phyloP scores from a whole-genome alignment of 37 sponge, comb jelly and placozoan species.

The Bolinopsis microptera region DNA sequence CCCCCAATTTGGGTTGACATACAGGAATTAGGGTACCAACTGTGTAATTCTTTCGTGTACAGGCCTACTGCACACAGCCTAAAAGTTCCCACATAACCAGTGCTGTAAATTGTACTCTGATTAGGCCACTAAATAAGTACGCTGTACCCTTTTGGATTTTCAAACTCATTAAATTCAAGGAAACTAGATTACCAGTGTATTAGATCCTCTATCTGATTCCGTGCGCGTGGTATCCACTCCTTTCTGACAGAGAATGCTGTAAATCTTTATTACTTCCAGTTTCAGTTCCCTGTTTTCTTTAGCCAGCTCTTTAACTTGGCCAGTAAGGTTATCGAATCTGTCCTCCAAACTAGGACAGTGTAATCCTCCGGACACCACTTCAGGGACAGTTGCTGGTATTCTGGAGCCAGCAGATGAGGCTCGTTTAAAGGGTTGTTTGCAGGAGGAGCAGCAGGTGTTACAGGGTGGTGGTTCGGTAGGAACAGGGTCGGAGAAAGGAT shows the following conservation, averaged over 20 bases:
- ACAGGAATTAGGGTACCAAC: too few relatives aligned
- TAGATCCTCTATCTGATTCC: not conserved
- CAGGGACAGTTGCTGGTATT: not conserved
- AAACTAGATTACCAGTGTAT: not conserved
- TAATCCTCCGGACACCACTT: not conserved
- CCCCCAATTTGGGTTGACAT: too few relatives aligned
- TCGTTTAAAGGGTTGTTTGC: not conserved
- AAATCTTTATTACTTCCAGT: constrained; percentile 20
- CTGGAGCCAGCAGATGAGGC: not conserved
- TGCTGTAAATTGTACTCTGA: too few relatives aligned
- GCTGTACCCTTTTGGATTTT: too few relatives aligned
- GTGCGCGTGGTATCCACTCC: not conserved
- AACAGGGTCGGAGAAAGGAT: not conserved
- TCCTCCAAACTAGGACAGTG: not conserved
- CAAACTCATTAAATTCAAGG: too few relatives aligned
- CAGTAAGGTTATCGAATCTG: not conserved
- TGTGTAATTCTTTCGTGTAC: too few relatives aligned
- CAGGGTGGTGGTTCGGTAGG: not conserved
- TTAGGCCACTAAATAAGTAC: too few relatives aligned
- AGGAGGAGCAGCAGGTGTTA: not conserved
- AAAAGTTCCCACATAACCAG: too few relatives aligned
- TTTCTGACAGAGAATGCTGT: constrained; percentile 21
- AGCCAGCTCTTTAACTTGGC: constrained; percentile 30
- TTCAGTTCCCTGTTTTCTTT: constrained; percentile 38
- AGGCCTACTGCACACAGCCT: too few relatives aligned